phyloP scores from a whole-genome alignment of 2,113 vertebrate genomes.

The Bufo gargarizans region DNA sequence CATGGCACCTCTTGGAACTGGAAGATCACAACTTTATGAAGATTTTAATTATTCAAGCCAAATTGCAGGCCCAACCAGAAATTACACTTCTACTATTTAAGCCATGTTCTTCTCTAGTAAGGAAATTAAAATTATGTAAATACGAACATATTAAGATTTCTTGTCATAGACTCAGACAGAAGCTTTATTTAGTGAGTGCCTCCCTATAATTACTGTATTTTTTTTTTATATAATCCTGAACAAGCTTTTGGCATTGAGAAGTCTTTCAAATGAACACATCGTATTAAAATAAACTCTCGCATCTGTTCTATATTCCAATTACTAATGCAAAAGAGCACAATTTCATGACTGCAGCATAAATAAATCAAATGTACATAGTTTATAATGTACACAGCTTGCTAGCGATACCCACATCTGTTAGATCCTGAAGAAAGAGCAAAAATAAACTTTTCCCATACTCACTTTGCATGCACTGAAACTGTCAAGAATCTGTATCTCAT shows the following conservation, averaged over 20 bases:
- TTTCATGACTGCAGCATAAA: constrained; percentile 50
- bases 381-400: constrained; percentile 15
- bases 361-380: constrained; percentile 46
- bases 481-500: too few relatives aligned
- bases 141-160: background rate
- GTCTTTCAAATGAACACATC: constrained; percentile 31
- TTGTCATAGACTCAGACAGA: background rate
- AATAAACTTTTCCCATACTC: background rate
- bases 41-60: too few relatives aligned
- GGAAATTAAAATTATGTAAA: background rate
- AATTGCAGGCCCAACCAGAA: too few relatives aligned
- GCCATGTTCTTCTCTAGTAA: background rate
- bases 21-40: too few relatives aligned
- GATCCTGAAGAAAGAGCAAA: background rate
- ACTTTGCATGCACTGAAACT: too few relatives aligned
- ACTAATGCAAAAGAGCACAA: constrained; percentile 50
- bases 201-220: background rate
- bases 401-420: constrained; percentile 44
- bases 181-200: background rate
- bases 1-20: too few relatives aligned
- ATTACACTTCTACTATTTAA: background rate
- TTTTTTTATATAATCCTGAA: background rate
- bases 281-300: constrained; percentile 47
- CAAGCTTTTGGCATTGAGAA: constrained; percentile 43
- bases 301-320: constrained; percentile 50